Evolutionary conservation across 2,797 vertebrate genomes (phyloP).

Genomic region (Orientallactaga sibirica): DNA sequence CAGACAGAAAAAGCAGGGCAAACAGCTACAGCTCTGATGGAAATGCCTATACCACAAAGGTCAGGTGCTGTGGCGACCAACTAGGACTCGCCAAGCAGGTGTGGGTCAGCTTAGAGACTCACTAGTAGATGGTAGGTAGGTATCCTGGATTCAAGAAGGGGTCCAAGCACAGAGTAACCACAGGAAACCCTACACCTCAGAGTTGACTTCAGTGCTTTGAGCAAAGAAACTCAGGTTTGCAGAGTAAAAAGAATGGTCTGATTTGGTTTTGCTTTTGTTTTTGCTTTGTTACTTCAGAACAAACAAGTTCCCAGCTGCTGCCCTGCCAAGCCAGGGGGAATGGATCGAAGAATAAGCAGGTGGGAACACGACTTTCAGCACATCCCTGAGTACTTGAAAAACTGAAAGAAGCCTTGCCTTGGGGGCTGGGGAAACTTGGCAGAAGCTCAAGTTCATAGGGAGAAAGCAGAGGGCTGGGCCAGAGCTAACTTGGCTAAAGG

Average conservation of each 20-base stretch:
- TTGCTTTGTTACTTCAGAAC: not conserved
- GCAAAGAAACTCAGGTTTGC: not conserved
- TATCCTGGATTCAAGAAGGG: slow-evolving; percentile 1
- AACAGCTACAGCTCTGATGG: not conserved
- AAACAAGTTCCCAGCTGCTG: slow-evolving; percentile 10
- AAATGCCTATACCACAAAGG: not conserved
- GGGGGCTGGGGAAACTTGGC: not conserved
- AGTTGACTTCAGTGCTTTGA: not conserved
- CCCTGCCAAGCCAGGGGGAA: not conserved
- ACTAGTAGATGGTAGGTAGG: not conserved
- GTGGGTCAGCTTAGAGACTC: not conserved
- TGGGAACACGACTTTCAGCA: slow-evolving; percentile 34
- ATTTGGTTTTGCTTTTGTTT: not conserved
- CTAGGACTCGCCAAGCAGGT: not conserved
- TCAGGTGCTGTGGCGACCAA: not conserved
- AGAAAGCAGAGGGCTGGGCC: slow-evolving; percentile 6
- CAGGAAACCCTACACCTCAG: not conserved
- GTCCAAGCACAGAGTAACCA: not conserved
- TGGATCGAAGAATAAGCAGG: not conserved
- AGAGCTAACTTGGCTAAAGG: not conserved
- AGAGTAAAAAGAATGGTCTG: not conserved
- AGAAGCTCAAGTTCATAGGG: not conserved
- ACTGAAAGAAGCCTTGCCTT: slow-evolving; percentile 19
- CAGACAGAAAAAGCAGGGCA: not conserved
- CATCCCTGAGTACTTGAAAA: not conserved